Conservation (phyloP, 2,113 vertebrate species). For the Nycticebus coucang region DNA sequence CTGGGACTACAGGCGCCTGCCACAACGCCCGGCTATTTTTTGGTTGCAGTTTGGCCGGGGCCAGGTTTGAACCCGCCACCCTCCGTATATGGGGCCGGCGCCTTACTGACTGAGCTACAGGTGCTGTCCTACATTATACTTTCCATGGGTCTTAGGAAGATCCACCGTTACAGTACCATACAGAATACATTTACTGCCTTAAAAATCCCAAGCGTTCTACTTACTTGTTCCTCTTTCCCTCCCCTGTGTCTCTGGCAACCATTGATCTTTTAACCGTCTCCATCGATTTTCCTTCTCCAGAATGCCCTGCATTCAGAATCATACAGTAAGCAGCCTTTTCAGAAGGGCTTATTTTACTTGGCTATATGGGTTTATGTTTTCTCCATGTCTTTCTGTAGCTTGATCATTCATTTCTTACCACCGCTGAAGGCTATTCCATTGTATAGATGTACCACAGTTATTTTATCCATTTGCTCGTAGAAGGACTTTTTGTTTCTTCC, state of each 20-base stretch:
- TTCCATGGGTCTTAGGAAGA: background rate
- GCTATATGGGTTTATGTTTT: background rate
- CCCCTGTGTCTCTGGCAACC: background rate
- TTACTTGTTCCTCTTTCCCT: background rate
- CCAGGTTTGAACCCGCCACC: no score
- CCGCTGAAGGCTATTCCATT: background rate
- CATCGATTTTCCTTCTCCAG: background rate
- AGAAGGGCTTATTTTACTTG: background rate
- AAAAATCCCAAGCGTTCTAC: background rate
- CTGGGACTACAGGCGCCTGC: no score
- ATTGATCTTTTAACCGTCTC: background rate
- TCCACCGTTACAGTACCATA: background rate
- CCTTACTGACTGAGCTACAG: no score
- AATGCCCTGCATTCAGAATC: background rate
- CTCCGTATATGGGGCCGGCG: no score
- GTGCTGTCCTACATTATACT: rapidly evolving
- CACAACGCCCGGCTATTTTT: no score
- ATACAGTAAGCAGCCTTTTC: background rate
- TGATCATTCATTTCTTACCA: background rate
- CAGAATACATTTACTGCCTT: background rate
- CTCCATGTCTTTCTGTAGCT: background rate
- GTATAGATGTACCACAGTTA: background rate
- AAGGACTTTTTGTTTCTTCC: background rate
- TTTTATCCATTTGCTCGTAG: background rate
- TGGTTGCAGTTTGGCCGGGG: no score